Percentiles rank a stretch among this genome's conserved stretches.
These are phyloP conservation scores for Epicampocera succincta DNA, from an alignment of 2,888 invertebrate genomes.

Conservation along the genomic window DNA sequence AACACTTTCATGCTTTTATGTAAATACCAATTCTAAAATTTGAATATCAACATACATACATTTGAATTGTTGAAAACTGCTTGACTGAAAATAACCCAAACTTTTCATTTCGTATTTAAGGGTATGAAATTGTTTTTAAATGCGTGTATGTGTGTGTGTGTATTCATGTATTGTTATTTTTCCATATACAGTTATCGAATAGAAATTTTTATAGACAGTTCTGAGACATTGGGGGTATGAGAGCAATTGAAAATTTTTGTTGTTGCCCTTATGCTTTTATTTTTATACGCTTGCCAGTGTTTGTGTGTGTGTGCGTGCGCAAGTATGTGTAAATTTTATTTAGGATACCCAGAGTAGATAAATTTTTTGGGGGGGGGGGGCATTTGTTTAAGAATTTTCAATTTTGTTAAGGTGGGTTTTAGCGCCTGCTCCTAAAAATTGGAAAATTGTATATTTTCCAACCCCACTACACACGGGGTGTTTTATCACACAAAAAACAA, in stretches of 20 bases:
- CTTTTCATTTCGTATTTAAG: conserved; percentile 1
- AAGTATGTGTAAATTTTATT: conserved; percentile 22
- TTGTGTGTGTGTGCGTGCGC: conserved; percentile 8
- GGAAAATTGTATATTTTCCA: conserved; percentile 58
- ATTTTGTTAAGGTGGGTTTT: conserved; percentile 52
- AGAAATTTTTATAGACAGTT: conserved; percentile 67
- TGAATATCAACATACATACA: background rate
- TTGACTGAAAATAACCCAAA: conserved; percentile 24
- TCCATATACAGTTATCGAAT: conserved; percentile 24
- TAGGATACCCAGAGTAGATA: conserved; percentile 39
- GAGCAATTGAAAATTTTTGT: conserved; percentile 41
- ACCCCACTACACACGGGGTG: conserved; percentile 52
- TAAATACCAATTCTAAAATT: conserved; percentile 8
- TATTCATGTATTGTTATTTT: conserved; percentile 42
- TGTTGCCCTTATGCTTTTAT: background rate
- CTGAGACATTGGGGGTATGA: conserved; percentile 67
- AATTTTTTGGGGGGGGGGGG: conserved; percentile 13
- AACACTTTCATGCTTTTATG: conserved; percentile 15
- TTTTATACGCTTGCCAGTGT: background rate
- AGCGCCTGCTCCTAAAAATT: conserved; percentile 70
- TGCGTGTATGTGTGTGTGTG: background rate
- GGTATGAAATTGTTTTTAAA: conserved; percentile 7
- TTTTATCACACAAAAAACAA: conserved; percentile 22
- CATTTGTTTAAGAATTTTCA: conserved; percentile 8
- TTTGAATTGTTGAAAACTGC: conserved; percentile 5